Base-by-base conservation (phyloP, 2,113 vertebrate genomes). In the Phasianus colchicus region DNA sequence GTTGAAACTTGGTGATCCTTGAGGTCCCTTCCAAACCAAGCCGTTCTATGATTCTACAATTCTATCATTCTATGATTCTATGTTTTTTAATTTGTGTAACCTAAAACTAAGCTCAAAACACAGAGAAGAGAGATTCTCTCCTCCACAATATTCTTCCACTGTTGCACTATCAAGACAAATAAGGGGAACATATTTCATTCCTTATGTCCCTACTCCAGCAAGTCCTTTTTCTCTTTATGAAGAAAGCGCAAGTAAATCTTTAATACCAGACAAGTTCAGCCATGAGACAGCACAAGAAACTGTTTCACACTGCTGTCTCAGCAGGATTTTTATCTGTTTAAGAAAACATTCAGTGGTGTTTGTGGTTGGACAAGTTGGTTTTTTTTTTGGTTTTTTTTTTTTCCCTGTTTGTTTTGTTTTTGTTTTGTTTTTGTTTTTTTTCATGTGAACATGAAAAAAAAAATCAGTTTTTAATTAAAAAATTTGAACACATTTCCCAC, bases 21-120 rank as follows among this genome's bases (percentile, higher is more conserved):
- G 52, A 54, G 27, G 52, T 54, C 27, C 27, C 52, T 30, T 54
- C 27, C 52, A 54, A 54, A 16, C 27, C 27, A 29, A 54, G 52
- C 48, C 13, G 8, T 50, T 50, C 24, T 25, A 50, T 50, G 48
- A 29, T 54, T 54, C 52, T 29, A 8, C 27, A 27, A 50, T 24
- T 50, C 48, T 50, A 13, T 54, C 13, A 54, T 54, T 16, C 52
- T 54, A 29, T 29, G 9, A 54, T 54, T 54, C 52, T 54, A 29
- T 54, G 52, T 54, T 29, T 9, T 92, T 96, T 90, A 78, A 93
- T 84, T 64, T 6, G 0, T 90, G 75, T 83, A 92, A 94, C 34
- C 27, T 74, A 93, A 91, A 86, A 72, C 75, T 61, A 88, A 93
- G 76, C 60, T 89, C 21, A 88, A 86, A 93, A 83, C 25, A 67